Base-by-base conservation (phyloP, 2,113 vertebrate genomes). In the Lycocorax pyrrhopterus region DNA sequence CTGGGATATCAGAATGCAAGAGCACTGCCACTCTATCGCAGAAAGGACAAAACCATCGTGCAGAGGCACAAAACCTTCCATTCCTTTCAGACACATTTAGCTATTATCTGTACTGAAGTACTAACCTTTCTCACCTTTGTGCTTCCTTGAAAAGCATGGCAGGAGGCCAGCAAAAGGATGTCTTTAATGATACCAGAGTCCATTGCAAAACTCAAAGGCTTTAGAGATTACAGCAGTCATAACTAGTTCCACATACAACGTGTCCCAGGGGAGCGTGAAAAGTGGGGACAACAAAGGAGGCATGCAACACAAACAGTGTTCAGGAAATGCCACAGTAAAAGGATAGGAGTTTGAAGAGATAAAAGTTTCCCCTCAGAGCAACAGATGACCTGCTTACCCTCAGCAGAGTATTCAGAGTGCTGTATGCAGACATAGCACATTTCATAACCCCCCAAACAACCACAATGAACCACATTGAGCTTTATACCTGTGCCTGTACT, bases 41-140 rank as follows among this genome's bases (percentile, higher is more conserved):
- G 96, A 87, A 80, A 78, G 69, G 75, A 88, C 83, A 89, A 39
- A 83, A 78, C 59, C 64, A 71, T 94, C 94, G 90, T 94, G 55
- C 67, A 76, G 60, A 93, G 64, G 72, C 68, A 93, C 72, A 95
- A 89, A 94, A 87, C 52, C 84, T 73, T 84, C 83, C 71, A 13
- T 90, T 88, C 76, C 76, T 96, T 93, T 93, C 84, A 93, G 69
- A 92, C 81, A 69, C 30, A 52, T 94, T 92, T 87, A 92, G 78
- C 90, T 94, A 74, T 95, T 90, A 90, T 77, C 72, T 56, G 47
- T 62, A 78, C 86, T 71, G 87, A 95, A 91, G 63, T 69, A 82
- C 78, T 91, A 93, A 96, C 95, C 90, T 95, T 94, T 67, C 83
- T 86, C 91, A 91, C 87, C 93, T 96, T 56, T 80, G 46, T 81